phyloP scores from a whole-genome alignment of 1,140 invertebrate genomes.

The Yoshiicerus persimilis region DNA sequence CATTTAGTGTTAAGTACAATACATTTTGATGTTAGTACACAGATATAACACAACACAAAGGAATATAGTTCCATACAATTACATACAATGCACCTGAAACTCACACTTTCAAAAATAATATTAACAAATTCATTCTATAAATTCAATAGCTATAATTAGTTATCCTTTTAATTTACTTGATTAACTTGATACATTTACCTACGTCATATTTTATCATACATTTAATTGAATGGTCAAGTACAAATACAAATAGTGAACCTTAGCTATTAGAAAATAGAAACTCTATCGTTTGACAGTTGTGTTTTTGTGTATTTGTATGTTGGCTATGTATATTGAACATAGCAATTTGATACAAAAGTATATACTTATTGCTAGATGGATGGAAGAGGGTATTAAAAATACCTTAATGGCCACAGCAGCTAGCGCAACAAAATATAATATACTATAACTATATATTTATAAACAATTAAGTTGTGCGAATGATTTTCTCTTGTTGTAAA shows the following conservation, averaged over 20 bases:
- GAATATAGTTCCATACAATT: too few species aligned
- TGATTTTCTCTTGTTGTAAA: not conserved
- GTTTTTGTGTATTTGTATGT: too few species aligned
- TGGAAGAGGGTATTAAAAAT: not conserved
- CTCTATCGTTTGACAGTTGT: not conserved
- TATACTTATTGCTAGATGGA: not conserved
- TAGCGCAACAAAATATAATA: not conserved
- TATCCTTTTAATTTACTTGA: not conserved
- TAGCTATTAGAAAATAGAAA: not conserved
- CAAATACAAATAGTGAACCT: not conserved
- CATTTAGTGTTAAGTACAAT: not conserved
- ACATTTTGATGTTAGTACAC: too few species aligned
- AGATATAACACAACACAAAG: not conserved
- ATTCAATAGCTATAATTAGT: not conserved
- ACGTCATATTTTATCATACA: not conserved
- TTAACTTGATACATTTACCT: not conserved
- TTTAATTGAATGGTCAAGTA: not conserved
- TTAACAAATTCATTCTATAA: not conserved
- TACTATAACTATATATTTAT: not conserved
- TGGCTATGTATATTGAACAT: not conserved
- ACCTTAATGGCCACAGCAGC: not conserved
- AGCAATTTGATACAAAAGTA: not conserved
- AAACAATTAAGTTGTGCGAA: not conserved
- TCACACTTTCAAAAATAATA: slow-evolving; percentile 1
- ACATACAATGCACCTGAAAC: too few species aligned